These are phyloP conservation scores for Eleginops maclovinus DNA, from an alignment of 2,113 vertebrate species.

Conservation along the genomic window DNA sequence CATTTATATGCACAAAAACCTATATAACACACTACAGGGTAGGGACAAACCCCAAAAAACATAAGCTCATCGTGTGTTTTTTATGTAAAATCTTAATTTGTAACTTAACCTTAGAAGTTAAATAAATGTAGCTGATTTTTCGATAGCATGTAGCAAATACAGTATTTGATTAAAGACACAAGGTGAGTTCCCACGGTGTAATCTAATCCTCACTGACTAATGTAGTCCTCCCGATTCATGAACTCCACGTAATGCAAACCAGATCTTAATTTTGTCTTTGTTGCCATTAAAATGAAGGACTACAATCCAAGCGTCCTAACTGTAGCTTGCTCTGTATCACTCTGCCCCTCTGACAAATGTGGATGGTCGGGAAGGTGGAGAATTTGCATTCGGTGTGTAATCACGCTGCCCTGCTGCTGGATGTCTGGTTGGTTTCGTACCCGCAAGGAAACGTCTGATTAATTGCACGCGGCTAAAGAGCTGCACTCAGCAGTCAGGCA, in stretches of 20 bases:
- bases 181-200: constrained; percentile 12
- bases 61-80: neutral
- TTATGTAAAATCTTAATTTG: neutral
- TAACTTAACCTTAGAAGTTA: neutral
- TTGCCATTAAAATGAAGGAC: constrained; percentile 55
- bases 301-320: constrained; percentile 46
- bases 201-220: constrained; percentile 15
- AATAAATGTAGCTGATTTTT: neutral
- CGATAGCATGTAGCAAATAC: neutral
- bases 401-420: constrained; percentile 62
- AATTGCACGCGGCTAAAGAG: constrained; percentile 79
- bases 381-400: constrained; percentile 73
- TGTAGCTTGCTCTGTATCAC: constrained; percentile 40
- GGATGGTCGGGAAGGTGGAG: constrained; percentile 20
- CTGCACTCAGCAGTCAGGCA: constrained; percentile 74
- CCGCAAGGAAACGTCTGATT: constrained; percentile 79
- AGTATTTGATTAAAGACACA: constrained; percentile 4
- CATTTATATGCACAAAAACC: too few relatives aligned
- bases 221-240: constrained; percentile 36
- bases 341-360: constrained; percentile 51
- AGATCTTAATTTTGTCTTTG: constrained; percentile 29
- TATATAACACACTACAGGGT: too few relatives aligned
- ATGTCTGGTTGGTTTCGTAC: constrained; percentile 72
- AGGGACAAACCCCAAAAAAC: too few relatives aligned
- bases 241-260: constrained; percentile 41